phyloP scores from a whole-genome alignment of 2,888 invertebrate species.

The Blastobasis adustella region DNA sequence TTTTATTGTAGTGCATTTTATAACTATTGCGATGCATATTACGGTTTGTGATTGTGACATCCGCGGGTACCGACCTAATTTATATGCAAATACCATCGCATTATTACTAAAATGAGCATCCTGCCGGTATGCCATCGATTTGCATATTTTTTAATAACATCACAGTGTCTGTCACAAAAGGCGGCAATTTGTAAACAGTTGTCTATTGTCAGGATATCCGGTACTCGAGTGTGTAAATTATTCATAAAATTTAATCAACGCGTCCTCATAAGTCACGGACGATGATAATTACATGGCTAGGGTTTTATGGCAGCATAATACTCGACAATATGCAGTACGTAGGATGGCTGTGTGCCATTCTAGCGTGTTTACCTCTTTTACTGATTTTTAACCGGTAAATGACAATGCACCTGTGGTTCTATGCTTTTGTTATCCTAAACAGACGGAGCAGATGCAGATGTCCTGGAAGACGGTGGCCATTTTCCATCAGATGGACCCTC shows the following conservation, averaged over 20 bases:
- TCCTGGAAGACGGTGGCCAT: too few species aligned
- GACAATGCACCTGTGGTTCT: too few species aligned
- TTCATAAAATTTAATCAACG: conserved; percentile 65
- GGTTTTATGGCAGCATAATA: conserved; percentile 1
- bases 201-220: conserved; percentile 65
- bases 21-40: conserved; percentile 50
- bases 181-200: conserved; percentile 57
- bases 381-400: too few species aligned
- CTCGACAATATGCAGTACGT: too few species aligned
- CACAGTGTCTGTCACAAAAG: conserved; percentile 31
- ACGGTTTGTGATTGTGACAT: conserved; percentile 62
- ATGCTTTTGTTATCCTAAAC: too few species aligned
- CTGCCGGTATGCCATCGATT: conserved; percentile 64
- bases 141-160: conserved; percentile 72
- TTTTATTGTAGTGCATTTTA: conserved; percentile 37
- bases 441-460: too few species aligned
- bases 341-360: too few species aligned
- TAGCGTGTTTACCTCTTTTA: too few species aligned
- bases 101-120: conserved; percentile 70
- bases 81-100: conserved; percentile 67
- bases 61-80: conserved; percentile 61
- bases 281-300: conserved; percentile 40
- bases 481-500: too few species aligned
- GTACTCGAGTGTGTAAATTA: conserved; percentile 44
- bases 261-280: conserved; percentile 50